These are phyloP conservation scores for Ischnura elegans DNA, from an alignment of 2,888 invertebrate species.

Conservation along the genomic window DNA sequence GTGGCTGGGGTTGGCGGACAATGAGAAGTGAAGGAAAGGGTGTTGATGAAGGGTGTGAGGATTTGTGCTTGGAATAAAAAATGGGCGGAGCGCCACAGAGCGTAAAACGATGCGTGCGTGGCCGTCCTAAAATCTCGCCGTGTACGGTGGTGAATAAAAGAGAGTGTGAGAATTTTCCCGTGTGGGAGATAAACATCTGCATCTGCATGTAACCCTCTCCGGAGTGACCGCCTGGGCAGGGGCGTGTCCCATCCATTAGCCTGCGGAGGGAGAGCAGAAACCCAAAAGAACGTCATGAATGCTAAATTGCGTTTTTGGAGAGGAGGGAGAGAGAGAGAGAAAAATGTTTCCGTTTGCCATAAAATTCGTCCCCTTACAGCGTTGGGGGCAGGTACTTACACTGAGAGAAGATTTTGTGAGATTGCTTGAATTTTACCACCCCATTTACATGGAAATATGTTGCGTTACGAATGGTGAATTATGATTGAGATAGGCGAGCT, in stretches of 20 bases:
- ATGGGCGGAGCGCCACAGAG: background rate
- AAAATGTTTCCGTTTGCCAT: background rate
- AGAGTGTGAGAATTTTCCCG: background rate
- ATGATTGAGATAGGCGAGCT: no score
- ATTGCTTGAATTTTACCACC: background rate
- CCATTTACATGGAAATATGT: no score
- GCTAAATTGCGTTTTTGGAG: background rate
- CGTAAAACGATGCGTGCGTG: background rate
- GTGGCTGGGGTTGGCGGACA: background rate
- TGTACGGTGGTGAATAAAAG: background rate
- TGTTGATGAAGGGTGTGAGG: background rate
- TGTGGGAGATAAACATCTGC: conserved; percentile 11
- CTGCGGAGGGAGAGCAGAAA: background rate
- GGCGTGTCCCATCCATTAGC: background rate
- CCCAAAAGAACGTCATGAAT: background rate
- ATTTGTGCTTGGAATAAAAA: background rate
- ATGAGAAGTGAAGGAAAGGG: background rate
- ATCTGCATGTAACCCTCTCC: background rate
- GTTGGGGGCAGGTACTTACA: no score
- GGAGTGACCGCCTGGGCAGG: background rate
- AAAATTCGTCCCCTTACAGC: background rate
- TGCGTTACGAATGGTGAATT: no score
- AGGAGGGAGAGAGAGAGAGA: background rate
- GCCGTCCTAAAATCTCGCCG: background rate
- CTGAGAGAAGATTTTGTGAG: background rate